These are phyloP conservation scores for Enteromius viviparus DNA, from an alignment of 2,797 vertebrate genomes.

Conservation along the genomic window DNA sequence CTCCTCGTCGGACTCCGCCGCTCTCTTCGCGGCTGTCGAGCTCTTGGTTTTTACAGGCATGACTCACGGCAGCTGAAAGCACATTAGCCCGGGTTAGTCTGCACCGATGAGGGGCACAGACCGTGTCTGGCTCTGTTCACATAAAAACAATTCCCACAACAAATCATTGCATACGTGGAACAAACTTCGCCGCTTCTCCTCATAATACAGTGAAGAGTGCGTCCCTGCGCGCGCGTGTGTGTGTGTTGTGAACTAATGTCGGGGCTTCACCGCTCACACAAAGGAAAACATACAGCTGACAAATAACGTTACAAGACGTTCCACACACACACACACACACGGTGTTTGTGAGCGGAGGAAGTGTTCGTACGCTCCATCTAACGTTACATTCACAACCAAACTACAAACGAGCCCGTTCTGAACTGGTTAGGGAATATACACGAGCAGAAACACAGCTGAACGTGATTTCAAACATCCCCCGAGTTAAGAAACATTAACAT, in stretches of 20 bases:
- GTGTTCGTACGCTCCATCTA: not conserved
- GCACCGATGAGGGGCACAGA: not conserved
- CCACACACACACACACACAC: not conserved
- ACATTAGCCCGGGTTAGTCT: slow-evolving; percentile 51
- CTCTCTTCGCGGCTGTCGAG: slow-evolving; percentile 82
- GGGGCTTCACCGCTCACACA: not conserved
- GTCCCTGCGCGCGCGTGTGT: no score
- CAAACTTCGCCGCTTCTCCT: not conserved
- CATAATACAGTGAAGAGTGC: not conserved
- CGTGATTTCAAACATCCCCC: not conserved
- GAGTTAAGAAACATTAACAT: not conserved
- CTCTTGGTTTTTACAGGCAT: slow-evolving; percentile 88
- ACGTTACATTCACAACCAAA: not conserved
- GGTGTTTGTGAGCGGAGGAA: not conserved
- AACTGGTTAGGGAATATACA: not conserved
- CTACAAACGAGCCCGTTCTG: not conserved
- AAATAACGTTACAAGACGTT: not conserved
- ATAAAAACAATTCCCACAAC: not conserved
- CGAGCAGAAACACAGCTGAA: not conserved
- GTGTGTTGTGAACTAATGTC: not conserved
- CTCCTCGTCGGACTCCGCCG: slow-evolving; percentile 80
- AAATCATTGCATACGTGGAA: not conserved
- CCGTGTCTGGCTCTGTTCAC: not conserved
- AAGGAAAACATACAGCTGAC: not conserved
- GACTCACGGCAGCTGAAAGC: slow-evolving; percentile 73